Evolutionary conservation across 2,888 invertebrate species (phyloP), one percentile per base, ranked within the genome.

Genomic region (Conops quadrifasciatus): DNA sequence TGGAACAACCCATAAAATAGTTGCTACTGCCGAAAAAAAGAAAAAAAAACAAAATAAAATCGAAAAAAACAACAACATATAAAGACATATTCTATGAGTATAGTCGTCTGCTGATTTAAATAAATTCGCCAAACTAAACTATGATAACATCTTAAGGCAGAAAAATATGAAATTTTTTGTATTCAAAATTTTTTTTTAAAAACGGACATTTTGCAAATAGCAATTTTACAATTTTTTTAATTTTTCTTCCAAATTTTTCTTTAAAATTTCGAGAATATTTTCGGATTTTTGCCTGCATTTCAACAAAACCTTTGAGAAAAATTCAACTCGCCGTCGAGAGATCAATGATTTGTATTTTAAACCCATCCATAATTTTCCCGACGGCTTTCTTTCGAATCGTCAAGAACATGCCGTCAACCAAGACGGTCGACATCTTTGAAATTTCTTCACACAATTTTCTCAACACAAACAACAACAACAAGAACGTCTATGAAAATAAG

Each of bases 211-310:
- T 49, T 49, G 3, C 2, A n/a, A 67, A 67, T 73, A 13, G 73
- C 76, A 75, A 56, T 72, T 68, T 71, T 72, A 19, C 56, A 56
- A n/a, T 53, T 28, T 66, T 13, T 19, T 58, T 16, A 56, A 36
- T 19, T 51, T 59, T 36, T 36, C 49, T 15, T 28, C n/a, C 28
- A 24, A 21, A 21, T 13, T 26, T 64, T n/a, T 2, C n/a, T 16
- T 60, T 24, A 9, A 5, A 28, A 45, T 71, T 69, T 72, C 74
- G 75, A 76, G 73, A 75, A 77, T 76, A 74, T 76, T 76, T 77
- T 77, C 43, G 62, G 72, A 71, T 68, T 47, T 64, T 16, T 16
- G 15, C 24, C 64, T 36, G 21, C 59, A 67, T 13, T 59, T 16
- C 16, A 26, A 47, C 67, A 67, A 24, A 58, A 11, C 26, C n/a